A percentile compares a stretch with the other conserved stretches of the same genome.
phyloP scores from a whole-genome alignment of 2,888 invertebrate species.

The Petrolisthes cinctipes region DNA sequence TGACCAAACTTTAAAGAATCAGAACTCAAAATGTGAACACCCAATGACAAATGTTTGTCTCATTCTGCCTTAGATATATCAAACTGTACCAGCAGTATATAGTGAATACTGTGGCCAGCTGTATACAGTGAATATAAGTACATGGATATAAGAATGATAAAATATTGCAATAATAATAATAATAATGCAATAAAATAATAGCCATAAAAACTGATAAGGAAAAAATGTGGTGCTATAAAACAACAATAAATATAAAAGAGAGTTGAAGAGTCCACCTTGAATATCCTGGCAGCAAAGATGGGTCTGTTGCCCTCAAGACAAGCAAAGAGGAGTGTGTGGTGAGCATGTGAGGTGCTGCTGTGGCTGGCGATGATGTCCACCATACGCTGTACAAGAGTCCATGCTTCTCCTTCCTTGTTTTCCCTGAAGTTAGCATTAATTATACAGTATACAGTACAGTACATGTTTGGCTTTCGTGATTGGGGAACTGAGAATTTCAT shows the following conservation, averaged over 20 bases:
- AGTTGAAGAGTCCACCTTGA: slow-evolving; percentile 13
- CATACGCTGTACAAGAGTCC: slow-evolving; percentile 14
- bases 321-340: slow-evolving; percentile 29
- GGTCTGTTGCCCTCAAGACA: slow-evolving; percentile 31
- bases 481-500: too few relatives aligned
- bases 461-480: too few relatives aligned
- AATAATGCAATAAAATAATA: not conserved
- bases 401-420: not conserved
- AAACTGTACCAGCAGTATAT: too few relatives aligned
- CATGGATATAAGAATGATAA: not conserved
- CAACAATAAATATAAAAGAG: not conserved
- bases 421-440: not conserved
- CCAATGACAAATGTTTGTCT: too few relatives aligned
- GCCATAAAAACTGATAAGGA: not conserved
- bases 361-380: slow-evolving; percentile 8
- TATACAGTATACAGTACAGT: too few relatives aligned
- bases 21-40: too few relatives aligned
- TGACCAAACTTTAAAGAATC: not conserved
- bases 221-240: not conserved
- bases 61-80: too few relatives aligned
- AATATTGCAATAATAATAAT: not conserved
- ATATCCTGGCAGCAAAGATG: slow-evolving; percentile 2
- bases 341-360: not conserved
- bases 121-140: too few relatives aligned
- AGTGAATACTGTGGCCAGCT: too few relatives aligned